Evolutionary conservation across 1,140 invertebrate species (phyloP).

Genomic region (Palaemon carinicauda): DNA sequence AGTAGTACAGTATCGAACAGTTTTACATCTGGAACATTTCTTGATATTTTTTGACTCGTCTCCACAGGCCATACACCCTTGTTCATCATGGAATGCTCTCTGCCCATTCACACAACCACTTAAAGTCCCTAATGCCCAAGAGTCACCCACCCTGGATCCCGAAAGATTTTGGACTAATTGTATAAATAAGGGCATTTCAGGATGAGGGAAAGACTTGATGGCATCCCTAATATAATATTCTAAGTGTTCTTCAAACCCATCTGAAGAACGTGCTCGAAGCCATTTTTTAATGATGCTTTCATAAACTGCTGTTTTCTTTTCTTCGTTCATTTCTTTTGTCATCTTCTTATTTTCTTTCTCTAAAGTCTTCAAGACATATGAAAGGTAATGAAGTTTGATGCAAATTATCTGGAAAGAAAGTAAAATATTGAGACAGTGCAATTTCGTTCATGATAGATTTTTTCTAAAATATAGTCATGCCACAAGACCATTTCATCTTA

Average conservation of each 20-base stretch:
- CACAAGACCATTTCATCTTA: too few species aligned
- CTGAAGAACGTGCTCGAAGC: constrained; percentile 78
- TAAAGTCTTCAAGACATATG: constrained; percentile 78
- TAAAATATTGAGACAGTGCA: background rate
- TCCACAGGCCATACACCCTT: constrained; percentile 86
- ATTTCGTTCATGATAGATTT: too few species aligned
- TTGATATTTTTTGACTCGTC: constrained; percentile 73
- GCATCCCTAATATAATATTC: constrained; percentile 84
- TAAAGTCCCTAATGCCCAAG: constrained; percentile 77
- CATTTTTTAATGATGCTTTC: constrained; percentile 66
- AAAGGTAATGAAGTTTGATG: constrained; percentile 89
- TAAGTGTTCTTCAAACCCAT: constrained; percentile 79
- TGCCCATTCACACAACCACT: constrained; percentile 89
- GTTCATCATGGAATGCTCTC: constrained; percentile 72
- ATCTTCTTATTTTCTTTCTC: constrained; percentile 48
- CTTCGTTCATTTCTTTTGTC: background rate
- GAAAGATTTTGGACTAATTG: constrained; percentile 48
- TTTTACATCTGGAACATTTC: constrained; percentile 95
- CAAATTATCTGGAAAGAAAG: constrained; percentile 50
- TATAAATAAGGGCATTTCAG: constrained; percentile 82
- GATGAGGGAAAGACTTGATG: constrained; percentile 86
- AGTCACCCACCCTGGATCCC: constrained; percentile 61
- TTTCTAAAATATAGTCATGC: background rate
- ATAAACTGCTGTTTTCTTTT: constrained; percentile 46
- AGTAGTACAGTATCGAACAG: constrained; percentile 90